These are phyloP conservation scores for Achlya flavicornis DNA, from an alignment of 2,888 invertebrate species.

Conservation along the genomic window DNA sequence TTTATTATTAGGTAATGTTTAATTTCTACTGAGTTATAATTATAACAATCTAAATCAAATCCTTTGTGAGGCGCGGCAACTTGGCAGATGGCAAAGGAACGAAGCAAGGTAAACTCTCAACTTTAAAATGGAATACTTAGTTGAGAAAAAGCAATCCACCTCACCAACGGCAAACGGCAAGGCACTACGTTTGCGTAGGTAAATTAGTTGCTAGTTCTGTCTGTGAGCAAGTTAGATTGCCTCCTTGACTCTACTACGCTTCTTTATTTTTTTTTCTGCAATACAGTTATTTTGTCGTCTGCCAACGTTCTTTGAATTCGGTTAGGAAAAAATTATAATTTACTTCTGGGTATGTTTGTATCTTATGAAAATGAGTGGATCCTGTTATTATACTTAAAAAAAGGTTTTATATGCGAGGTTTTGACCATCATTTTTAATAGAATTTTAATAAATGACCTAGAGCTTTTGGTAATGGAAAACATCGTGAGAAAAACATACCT, in stretches of 20 bases:
- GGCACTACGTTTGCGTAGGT: constrained; percentile 58
- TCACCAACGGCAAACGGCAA: constrained; percentile 33
- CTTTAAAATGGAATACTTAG: constrained; percentile 55
- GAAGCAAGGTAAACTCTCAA: constrained; percentile 41
- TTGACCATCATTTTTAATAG: too few species aligned
- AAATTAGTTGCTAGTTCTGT: constrained; percentile 67
- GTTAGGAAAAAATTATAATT: constrained; percentile 19
- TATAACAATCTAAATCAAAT: not conserved
- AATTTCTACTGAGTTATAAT: not conserved
- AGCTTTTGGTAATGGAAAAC: too few species aligned
- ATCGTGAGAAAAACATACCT: too few species aligned
- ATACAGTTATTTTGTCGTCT: constrained; percentile 7
- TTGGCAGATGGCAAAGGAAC: constrained; percentile 23
- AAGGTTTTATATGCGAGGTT: too few species aligned
- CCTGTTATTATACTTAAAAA: not conserved
- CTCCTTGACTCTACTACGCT: constrained; percentile 48
- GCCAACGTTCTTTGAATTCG: constrained; percentile 17
- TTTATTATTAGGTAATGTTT: not conserved
- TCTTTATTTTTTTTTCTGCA: constrained; percentile 53
- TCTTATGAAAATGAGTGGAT: not conserved
- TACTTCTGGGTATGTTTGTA: not conserved
- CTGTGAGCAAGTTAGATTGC: constrained; percentile 72
- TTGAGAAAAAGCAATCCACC: constrained; percentile 57
- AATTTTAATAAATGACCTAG: too few species aligned
- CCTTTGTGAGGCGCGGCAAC: not conserved